Conservation (phyloP, 2,797 vertebrate genomes). For the Botia kubotai region DNA sequence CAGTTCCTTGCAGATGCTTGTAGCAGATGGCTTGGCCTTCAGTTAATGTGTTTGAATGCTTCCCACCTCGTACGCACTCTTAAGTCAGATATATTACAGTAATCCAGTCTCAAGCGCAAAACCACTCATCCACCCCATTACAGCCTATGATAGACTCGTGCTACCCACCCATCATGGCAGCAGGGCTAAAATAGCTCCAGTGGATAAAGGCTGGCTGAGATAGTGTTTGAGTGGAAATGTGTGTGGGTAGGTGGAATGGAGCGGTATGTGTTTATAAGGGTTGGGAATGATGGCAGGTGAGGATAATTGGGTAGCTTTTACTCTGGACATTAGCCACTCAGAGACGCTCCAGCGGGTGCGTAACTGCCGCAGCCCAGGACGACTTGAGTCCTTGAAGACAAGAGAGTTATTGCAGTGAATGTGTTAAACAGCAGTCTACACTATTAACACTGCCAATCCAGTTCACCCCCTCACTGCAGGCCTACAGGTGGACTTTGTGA, state of each 20-base stretch:
- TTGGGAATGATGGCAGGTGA: slow-evolving; percentile 41
- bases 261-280: slow-evolving; percentile 52
- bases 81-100: slow-evolving; percentile 51
- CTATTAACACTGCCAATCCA: slow-evolving; percentile 52
- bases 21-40: slow-evolving; percentile 44
- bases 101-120: slow-evolving; percentile 56
- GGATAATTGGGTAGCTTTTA: slow-evolving; percentile 59
- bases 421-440: slow-evolving; percentile 53
- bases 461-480: slow-evolving; percentile 1
- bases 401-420: slow-evolving; percentile 66
- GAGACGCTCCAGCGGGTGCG: slow-evolving; percentile 42
- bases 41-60: slow-evolving; percentile 7
- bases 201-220: slow-evolving; percentile 17
- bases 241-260: slow-evolving; percentile 41
- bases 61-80: slow-evolving; percentile 30
- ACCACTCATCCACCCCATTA: slow-evolving; percentile 54
- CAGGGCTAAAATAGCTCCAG: slow-evolving; percentile 54
- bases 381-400: slow-evolving; percentile 66
- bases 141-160: slow-evolving; percentile 45
- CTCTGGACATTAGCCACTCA: slow-evolving; percentile 49
- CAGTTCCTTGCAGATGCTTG: slow-evolving; percentile 40
- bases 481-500: slow-evolving; percentile 36
- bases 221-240: slow-evolving; percentile 36
- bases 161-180: slow-evolving; percentile 29
- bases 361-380: slow-evolving; percentile 31